Base-by-base conservation (phyloP, 2,888 invertebrate genomes). In the Eurois occulta region DNA sequence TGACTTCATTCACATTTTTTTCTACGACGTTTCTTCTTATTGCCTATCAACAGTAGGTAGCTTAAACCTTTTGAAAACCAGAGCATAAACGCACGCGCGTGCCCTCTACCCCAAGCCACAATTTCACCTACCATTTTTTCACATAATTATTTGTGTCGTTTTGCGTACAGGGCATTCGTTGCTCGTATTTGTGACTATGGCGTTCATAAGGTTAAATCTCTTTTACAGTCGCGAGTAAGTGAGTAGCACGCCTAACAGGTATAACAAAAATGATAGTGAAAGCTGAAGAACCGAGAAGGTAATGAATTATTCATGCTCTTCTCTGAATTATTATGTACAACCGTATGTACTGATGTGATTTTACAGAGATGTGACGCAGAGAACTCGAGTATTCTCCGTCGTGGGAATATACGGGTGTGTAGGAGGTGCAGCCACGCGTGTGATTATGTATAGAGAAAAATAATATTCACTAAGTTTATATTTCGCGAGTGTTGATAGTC, bases 241-340 rank as follows among this genome's bases (percentile, higher is more conserved):
- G 41, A n/a, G n/a, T 65, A 65, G 0, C 41, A 65, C 24, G n/a
- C 65, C 41, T 65, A 68, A 81, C 83, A 81, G 85, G 76, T 79
- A 82, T 64, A 77, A 79, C 75, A 83, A 81, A 80, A 84, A 86
- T 88, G 69, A 65, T 78, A 85, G 88, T 82, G 67, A 81, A 81
- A 88, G 80, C 83, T 85, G 79, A 74, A 58, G 7, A 73, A 58
- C 43, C 32, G 75, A 18, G 72, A 32, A 62, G 41, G 48, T 81
- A 73, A 83, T 88, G 87, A 84, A 88, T 88, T 70, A 88, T 88
- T 88, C 88, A 88, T 88, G 70, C 77, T 72, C 62, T 70, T 64
- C 64, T 43, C 58, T 64, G 85, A 85, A 83, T 88, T 85, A 87
- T 88, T 83, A 83, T 84, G 77, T 84, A 87, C 81, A 83, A 67